Percentiles rank a stretch among this genome's conserved stretches.
These are phyloP conservation scores for Callospermophilus lateralis DNA, from an alignment of 2,113 vertebrate genomes.

Conservation along the genomic window DNA sequence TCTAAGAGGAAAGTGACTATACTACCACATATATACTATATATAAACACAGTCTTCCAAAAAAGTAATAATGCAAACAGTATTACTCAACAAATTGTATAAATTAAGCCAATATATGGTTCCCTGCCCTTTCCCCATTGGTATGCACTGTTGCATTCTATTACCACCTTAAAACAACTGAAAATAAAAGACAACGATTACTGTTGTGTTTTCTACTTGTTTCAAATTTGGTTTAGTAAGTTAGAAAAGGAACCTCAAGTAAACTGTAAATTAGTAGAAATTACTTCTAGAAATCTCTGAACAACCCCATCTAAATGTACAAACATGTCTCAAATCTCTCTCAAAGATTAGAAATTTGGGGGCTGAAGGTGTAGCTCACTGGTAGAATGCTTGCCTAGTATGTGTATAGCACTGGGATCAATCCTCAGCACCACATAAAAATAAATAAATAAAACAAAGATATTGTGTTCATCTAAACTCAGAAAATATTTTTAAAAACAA, in stretches of 20 bases:
- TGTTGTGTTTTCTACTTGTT: not conserved
- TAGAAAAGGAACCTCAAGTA: constrained; percentile 9
- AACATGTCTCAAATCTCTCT: not conserved
- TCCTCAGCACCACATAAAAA: too few relatives aligned
- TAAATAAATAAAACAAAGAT: too few relatives aligned
- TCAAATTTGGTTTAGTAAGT: constrained; percentile 10
- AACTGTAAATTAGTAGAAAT: constrained; percentile 8
- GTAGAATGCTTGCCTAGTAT: too few relatives aligned
- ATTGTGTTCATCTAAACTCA: too few relatives aligned
- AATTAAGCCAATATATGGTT: not conserved
- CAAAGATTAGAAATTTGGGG: not conserved
- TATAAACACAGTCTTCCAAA: not conserved
- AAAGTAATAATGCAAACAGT: not conserved
- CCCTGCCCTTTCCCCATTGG: not conserved
- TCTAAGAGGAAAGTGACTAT: not conserved
- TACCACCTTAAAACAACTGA: not conserved
- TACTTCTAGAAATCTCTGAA: not conserved
- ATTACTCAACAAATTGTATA: constrained; percentile 25
- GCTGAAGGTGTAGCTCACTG: too few relatives aligned
- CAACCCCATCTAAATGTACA: not conserved
- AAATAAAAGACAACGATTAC: not conserved
- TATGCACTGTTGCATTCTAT: not conserved
- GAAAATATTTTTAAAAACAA: not conserved
- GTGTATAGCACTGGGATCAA: too few relatives aligned
- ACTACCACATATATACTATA: not conserved